Conservation (phyloP, 1,140 invertebrate species). For the Ganaspis sp. region DNA sequence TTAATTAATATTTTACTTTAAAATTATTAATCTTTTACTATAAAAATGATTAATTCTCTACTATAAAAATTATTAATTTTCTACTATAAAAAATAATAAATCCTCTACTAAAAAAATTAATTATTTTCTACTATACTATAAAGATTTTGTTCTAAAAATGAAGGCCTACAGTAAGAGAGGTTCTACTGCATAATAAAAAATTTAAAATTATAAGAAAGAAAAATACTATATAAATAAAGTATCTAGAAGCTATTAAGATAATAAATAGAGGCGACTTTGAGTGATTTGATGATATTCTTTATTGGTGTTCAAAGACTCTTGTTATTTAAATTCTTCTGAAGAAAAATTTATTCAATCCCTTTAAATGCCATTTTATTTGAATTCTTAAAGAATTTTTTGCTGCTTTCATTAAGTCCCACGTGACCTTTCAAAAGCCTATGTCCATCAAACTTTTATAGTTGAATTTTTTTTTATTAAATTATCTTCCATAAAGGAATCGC, state of each 20-base stretch:
- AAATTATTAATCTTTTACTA: no score
- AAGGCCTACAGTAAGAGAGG: no score
- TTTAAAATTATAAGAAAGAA: no score
- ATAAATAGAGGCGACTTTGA: not conserved
- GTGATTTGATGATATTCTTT: not conserved
- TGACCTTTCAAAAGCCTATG: not conserved
- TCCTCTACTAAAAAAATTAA: no score
- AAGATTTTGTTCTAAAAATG: no score
- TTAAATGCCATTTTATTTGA: not conserved
- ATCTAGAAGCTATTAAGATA: not conserved
- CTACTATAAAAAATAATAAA: no score
- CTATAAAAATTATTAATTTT: no score
- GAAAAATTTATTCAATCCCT: not conserved
- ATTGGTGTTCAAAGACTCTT: not conserved
- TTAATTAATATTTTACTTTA: no score
- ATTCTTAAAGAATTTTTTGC: not conserved
- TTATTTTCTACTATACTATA: no score
- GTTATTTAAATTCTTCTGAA: not conserved
- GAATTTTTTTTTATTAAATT: not conserved
- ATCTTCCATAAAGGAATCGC: not conserved
- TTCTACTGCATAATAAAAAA: no score
- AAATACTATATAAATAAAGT: not conserved
- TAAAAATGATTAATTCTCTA: no score
- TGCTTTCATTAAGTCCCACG: not conserved
- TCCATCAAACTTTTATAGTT: not conserved